These are phyloP conservation scores for Cuculus canorus DNA, from an alignment of 2,797 vertebrate species.

Conservation along the genomic window DNA sequence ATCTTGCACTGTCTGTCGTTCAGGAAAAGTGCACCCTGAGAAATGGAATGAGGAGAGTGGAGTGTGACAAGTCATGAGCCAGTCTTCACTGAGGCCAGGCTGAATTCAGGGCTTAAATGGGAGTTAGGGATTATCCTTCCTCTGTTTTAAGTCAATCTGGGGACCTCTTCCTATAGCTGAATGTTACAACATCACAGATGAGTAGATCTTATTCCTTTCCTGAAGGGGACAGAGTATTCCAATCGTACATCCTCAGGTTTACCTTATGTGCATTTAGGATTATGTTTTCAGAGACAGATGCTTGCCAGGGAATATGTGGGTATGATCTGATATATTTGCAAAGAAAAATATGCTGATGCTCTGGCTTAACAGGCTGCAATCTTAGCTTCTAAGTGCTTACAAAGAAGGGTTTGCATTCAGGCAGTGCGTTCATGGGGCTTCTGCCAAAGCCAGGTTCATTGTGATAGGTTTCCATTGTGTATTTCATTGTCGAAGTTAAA, in stretches of 20 bases:
- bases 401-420: background rate
- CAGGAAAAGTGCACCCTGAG: slow-evolving; percentile 87
- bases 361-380: background rate
- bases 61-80: background rate
- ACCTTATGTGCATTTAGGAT: background rate
- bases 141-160: background rate
- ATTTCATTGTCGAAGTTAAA: background rate
- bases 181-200: background rate
- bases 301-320: background rate
- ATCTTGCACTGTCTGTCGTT: slow-evolving; percentile 84
- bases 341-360: fast-evolving
- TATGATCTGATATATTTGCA: background rate
- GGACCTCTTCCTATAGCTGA: background rate
- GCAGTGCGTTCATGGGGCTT: background rate
- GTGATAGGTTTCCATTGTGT: background rate
- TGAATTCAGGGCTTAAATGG: background rate
- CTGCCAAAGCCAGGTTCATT: background rate
- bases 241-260: background rate
- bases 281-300: background rate
- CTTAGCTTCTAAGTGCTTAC: background rate
- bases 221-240: background rate
- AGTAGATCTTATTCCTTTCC: background rate
- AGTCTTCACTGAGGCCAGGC: background rate
- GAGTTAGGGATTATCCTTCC: background rate
- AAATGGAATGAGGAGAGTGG: background rate